Conservation (phyloP, 2,888 invertebrate genomes). For the Kuschelorhynchus macadamiae region DNA sequence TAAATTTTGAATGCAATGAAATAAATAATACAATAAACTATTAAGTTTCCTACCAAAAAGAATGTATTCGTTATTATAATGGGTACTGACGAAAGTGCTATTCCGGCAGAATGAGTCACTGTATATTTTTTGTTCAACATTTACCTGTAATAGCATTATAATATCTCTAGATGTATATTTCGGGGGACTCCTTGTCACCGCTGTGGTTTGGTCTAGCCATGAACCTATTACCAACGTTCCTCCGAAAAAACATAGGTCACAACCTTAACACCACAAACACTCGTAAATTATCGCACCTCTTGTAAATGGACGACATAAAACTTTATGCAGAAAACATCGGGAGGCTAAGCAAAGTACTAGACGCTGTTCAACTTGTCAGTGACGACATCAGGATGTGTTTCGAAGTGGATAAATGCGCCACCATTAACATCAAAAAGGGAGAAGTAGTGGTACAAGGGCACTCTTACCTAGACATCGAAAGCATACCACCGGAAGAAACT, state of each 20-base stretch:
- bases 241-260: slow-evolving; percentile 2
- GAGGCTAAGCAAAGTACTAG: neutral
- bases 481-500: neutral
- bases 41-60: no score
- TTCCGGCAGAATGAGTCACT: no score
- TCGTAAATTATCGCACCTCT: slow-evolving; percentile 9
- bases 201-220: neutral
- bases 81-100: no score
- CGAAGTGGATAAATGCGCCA: slow-evolving; percentile 12
- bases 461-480: slow-evolving; percentile 1
- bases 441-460: slow-evolving; percentile 5
- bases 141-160: no score
- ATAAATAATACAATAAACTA: no score
- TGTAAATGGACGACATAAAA: slow-evolving; percentile 14
- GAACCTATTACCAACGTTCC: neutral
- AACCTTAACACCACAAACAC: neutral
- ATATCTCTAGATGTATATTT: neutral
- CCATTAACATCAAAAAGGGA: slow-evolving; percentile 15
- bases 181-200: neutral
- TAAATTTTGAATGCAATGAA: no score
- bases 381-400: slow-evolving; percentile 7
- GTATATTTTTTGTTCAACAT: no score
- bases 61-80: no score
- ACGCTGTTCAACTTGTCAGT: neutral
- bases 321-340: slow-evolving; percentile 7